Percentiles rank a stretch among this genome's conserved stretches.
Evolutionary conservation across 92 coral and sea anemone genomes (phyloP).

Genomic region (Zoanthus solanderi): DNA sequence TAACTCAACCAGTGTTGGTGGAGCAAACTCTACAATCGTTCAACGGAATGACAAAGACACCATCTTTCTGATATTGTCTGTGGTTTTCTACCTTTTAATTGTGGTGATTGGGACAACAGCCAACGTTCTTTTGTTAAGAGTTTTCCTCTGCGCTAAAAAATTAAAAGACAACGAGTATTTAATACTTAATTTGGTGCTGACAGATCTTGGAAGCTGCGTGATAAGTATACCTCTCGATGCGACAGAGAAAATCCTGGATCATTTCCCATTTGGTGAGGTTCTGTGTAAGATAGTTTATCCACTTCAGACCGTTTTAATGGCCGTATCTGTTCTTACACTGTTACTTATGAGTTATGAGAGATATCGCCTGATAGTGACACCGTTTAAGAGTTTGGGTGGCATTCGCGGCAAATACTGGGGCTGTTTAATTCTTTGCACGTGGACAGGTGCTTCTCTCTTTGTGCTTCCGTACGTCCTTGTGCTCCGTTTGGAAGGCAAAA

Average conservation of each 20-base stretch:
- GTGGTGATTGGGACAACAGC: constrained; percentile 48
- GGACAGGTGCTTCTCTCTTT: constrained; percentile 64
- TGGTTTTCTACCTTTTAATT: constrained; percentile 37
- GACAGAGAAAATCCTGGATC: constrained; percentile 58
- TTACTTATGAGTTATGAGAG: constrained; percentile 80
- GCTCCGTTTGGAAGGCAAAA: constrained; percentile 36
- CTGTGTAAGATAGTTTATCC: constrained; percentile 77
- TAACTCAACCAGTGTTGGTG: not conserved
- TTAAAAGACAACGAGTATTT: constrained; percentile 59
- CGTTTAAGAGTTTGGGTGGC: constrained; percentile 55
- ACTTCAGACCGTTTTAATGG: constrained; percentile 70
- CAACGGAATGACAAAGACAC: not conserved
- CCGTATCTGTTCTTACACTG: constrained; percentile 70
- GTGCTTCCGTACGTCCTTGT: constrained; percentile 67
- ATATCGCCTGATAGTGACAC: constrained; percentile 74
- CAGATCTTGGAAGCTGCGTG: constrained; percentile 44
- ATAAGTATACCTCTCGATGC: constrained; percentile 78
- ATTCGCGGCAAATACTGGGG: constrained; percentile 55
- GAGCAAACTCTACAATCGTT: not conserved
- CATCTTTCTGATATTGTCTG: not conserved
- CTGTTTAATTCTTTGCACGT: constrained; percentile 56
- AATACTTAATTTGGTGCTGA: constrained; percentile 59
- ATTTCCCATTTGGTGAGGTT: constrained; percentile 73
- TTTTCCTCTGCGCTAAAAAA: constrained; percentile 45
- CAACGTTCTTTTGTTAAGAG: constrained; percentile 35